Base-by-base conservation (phyloP, 2,113 vertebrate species). In the Albula goreensis region DNA sequence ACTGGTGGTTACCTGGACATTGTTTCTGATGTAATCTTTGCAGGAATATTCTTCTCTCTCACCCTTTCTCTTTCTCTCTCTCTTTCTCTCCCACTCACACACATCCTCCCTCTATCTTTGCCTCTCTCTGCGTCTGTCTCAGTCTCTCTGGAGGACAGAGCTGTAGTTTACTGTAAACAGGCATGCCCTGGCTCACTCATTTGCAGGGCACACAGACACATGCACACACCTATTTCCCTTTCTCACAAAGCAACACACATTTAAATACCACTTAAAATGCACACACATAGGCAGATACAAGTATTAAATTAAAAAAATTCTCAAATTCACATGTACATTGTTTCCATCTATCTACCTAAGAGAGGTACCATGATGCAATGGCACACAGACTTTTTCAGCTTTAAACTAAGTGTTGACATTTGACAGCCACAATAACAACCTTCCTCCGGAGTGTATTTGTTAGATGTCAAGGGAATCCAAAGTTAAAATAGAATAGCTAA, bases 21-120 rank as follows among this genome's bases (percentile, higher is more conserved):
- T 79, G 85, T 83, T 83, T 66, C 87, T 88, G 88, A 91, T 91
- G 88, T 90, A 83, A 90, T 89, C 90, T 89, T 88, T 89, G 85
- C 89, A 88, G 84, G 66, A 89, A 87, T 85, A 87, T 89, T 86
- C 81, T 89, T 87, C 87, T 63, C 81, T 2, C 41, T 78, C 22
- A 31, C 74, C 19, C n/a, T 77, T 63, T 49, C 57, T 17, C 48
- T 50, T 70, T 41, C 56, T 84, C 50, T 50, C 77, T 78, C 77
- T 48, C 77, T 78, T 41, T 86, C 78, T 56, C 82, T 52, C 82
- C 80, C 84, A 48, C 48, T 8, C 63, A 52, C 50, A 60, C 52
- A 19, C 50, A 81, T 41, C 10, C 79, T 41, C 80, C 51, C 41
- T 77, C 66, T 86, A 74, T 85, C 85, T 85, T 52, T 50, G 81